phyloP scores from a whole-genome alignment of 2,797 vertebrate genomes.

The Pitangus sulphuratus region DNA sequence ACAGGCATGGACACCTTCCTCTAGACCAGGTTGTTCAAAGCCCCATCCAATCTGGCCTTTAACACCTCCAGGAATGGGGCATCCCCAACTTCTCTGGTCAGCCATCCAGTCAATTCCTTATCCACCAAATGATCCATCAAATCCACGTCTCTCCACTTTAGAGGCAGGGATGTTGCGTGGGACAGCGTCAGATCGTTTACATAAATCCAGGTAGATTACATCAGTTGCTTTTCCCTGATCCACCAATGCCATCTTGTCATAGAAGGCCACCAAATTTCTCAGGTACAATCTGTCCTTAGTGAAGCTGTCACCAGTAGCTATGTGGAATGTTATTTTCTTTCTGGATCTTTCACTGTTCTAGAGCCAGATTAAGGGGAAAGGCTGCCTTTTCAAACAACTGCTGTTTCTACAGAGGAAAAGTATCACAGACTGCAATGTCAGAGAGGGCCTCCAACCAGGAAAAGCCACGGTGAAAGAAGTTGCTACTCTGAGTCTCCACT shows the following conservation, averaged over 20 bases:
- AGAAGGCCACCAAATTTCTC: no score
- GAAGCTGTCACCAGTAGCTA: not conserved
- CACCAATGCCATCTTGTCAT: rapidly evolving
- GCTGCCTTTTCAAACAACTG: not conserved
- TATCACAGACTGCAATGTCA: not conserved
- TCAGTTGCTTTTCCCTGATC: not conserved
- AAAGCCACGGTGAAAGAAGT: not conserved
- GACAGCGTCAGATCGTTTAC: not conserved
- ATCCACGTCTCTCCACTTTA: not conserved
- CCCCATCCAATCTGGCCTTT: no score
- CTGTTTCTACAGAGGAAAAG: not conserved
- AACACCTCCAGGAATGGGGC: not conserved
- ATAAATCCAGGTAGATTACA: not conserved
- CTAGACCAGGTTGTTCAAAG: not conserved
- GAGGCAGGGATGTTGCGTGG: not conserved
- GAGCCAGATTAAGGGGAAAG: not conserved
- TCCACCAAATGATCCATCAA: rapidly evolving
- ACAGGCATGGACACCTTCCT: not conserved
- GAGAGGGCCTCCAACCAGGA: not conserved
- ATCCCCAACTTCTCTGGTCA: not conserved
- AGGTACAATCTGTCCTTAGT: not conserved
- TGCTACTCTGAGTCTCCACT: not conserved
- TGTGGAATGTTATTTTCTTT: not conserved
- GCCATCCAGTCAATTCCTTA: not conserved
- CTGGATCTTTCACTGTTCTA: not conserved